Conservation (phyloP, 2,888 invertebrate genomes). For the Gastrophysa polygoni region DNA sequence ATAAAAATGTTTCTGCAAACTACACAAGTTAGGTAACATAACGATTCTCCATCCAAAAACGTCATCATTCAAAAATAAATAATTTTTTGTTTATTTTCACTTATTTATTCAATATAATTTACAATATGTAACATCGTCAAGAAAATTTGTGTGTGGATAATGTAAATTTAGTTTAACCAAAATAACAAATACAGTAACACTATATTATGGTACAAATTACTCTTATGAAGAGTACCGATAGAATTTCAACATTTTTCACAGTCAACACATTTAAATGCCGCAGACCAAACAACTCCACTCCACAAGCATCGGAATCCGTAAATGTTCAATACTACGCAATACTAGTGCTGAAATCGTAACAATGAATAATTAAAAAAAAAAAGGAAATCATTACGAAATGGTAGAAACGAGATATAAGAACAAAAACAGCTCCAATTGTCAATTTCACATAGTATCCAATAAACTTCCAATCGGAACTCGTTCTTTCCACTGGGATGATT, state of each 20-base stretch:
- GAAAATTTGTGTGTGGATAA: conserved; percentile 33
- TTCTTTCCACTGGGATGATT: conserved; percentile 24
- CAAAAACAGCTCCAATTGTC: conserved; percentile 16
- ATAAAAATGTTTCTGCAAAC: conserved; percentile 47
- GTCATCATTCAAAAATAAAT: conserved; percentile 48
- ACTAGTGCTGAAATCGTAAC: conserved; percentile 24
- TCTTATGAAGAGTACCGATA: conserved; percentile 48
- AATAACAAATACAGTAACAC: conserved; percentile 38
- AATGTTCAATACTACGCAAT: conserved; percentile 27
- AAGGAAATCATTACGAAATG: conserved; percentile 27
- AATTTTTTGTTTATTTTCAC: conserved; percentile 38
- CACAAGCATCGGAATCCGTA: conserved; percentile 21
- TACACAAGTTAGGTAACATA: conserved; percentile 40
- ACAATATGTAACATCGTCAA: conserved; percentile 40
- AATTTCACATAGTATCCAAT: conserved; percentile 26
- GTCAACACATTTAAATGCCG: conserved; percentile 34
- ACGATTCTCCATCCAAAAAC: conserved; percentile 42
- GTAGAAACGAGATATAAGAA: conserved; percentile 14
- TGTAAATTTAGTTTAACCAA: conserved; percentile 38
- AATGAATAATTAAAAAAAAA: conserved; percentile 22
- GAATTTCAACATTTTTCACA: conserved; percentile 40
- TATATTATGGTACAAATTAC: conserved; percentile 43
- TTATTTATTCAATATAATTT: conserved; percentile 40
- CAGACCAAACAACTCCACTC: conserved; percentile 26
- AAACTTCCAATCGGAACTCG: conserved; percentile 21